These are phyloP conservation scores for Heliconius nattereri DNA, from an alignment of 1,140 invertebrate genomes.

Conservation along the genomic window DNA sequence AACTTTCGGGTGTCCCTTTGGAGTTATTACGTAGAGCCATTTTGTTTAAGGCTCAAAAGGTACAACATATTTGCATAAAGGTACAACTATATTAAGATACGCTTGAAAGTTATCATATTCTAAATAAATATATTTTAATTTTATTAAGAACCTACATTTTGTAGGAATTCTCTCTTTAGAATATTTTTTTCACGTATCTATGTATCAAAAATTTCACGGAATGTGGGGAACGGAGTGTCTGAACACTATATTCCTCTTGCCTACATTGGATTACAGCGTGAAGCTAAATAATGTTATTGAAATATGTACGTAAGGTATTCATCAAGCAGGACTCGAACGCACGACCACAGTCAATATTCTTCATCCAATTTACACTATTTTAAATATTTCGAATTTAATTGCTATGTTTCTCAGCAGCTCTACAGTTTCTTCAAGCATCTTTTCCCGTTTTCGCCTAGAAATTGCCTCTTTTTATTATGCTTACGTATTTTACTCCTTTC, in stretches of 20 bases:
- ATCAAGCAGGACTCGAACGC: not conserved
- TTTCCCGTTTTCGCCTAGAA: constrained; percentile 1
- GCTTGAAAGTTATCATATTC: too few relatives aligned
- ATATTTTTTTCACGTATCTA: too few relatives aligned
- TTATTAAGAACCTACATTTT: too few relatives aligned
- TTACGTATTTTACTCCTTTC: constrained; percentile 12
- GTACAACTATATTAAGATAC: not conserved
- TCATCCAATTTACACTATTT: not conserved
- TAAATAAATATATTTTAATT: too few relatives aligned
- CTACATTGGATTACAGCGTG: too few relatives aligned
- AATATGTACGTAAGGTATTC: too few relatives aligned
- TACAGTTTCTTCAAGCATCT: not conserved
- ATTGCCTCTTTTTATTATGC: constrained; percentile 14
- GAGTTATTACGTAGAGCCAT: not conserved
- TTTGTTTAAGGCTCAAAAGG: not conserved
- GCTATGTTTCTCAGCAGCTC: not conserved
- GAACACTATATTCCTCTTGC: too few relatives aligned
- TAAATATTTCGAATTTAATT: not conserved
- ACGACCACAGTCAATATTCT: not conserved
- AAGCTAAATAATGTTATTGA: too few relatives aligned
- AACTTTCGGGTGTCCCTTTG: not conserved
- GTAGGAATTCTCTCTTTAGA: too few relatives aligned
- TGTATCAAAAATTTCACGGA: too few relatives aligned
- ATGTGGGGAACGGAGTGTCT: too few relatives aligned
- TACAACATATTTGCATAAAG: constrained; percentile 6